Evolutionary conservation across 1,140 invertebrate species (phyloP).

Genomic region (Lycorma delicatula): DNA sequence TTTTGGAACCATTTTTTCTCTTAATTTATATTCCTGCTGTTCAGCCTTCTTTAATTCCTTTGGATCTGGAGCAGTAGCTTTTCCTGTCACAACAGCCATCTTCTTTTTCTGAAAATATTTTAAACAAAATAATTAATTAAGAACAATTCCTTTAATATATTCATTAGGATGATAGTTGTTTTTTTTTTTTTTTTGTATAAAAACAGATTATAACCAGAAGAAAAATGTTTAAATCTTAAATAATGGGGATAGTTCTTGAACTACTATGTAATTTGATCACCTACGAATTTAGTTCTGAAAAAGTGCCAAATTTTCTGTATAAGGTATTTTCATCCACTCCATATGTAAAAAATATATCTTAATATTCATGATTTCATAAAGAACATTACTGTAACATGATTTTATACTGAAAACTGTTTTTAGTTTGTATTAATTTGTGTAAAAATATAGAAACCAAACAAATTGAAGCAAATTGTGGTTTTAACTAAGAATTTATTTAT

Average conservation of each 20-base stretch:
- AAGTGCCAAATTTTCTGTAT: too few relatives aligned
- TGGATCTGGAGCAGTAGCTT: conserved; percentile 60
- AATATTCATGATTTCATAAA: too few relatives aligned
- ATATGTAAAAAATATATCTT: too few relatives aligned
- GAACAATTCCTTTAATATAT: not conserved
- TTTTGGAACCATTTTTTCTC: conserved; percentile 93
- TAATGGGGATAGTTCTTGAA: not conserved
- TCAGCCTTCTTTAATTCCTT: conserved; percentile 61
- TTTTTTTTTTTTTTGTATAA: not conserved
- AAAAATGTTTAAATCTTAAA: not conserved
- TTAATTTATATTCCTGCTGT: conserved; percentile 78
- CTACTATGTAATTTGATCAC: not conserved
- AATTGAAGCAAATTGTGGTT: too few relatives aligned
- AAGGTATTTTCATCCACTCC: too few relatives aligned
- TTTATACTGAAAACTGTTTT: too few relatives aligned
- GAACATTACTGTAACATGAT: too few relatives aligned
- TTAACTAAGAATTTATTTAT: too few relatives aligned
- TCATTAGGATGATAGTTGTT: not conserved
- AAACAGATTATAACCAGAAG: not conserved
- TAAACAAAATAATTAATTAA: conserved; percentile 11
- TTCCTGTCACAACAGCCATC: conserved; percentile 67
- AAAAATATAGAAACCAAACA: too few relatives aligned
- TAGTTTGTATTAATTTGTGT: too few relatives aligned
- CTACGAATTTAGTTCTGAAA: not conserved
- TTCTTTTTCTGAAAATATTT: conserved; percentile 52